Conservation (phyloP, 2,888 invertebrate genomes). For the Diarsia rubi region DNA sequence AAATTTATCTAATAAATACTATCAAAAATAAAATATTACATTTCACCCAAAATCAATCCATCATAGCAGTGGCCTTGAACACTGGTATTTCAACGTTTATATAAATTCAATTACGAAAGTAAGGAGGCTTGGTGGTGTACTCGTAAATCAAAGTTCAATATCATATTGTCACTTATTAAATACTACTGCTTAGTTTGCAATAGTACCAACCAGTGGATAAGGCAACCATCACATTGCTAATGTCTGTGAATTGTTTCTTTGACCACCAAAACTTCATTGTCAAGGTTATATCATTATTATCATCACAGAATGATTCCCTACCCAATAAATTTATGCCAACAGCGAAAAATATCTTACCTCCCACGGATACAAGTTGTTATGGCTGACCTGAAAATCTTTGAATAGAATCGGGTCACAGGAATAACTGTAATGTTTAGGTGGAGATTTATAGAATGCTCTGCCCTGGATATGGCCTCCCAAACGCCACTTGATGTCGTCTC, state of each 20-base stretch:
- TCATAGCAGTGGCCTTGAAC: constrained; percentile 3
- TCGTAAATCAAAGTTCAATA: constrained; percentile 27
- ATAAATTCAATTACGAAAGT: constrained; percentile 6
- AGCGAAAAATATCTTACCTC: no score
- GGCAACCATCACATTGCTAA: not conserved
- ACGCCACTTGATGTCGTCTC: no score
- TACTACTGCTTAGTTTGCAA: not conserved
- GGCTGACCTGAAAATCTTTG: no score
- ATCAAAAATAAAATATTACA: not conserved
- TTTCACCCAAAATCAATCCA: constrained; percentile 1
- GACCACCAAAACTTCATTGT: not conserved
- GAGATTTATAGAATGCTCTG: no score
- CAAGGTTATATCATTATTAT: no score
- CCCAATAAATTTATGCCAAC: no score
- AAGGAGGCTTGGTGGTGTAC: no score
- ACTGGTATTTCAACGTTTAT: not conserved
- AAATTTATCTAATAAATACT: not conserved
- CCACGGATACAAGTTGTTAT: no score
- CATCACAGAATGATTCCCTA: no score
- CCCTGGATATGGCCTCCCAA: no score
- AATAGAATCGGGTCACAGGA: no score
- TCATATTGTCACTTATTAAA: not conserved
- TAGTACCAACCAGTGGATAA: not conserved
- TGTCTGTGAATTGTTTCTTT: not conserved
- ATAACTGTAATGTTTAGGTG: no score